Evolutionary conservation across 2,888 invertebrate species (phyloP).

Genomic region (Steinernema hermaphroditum): DNA sequence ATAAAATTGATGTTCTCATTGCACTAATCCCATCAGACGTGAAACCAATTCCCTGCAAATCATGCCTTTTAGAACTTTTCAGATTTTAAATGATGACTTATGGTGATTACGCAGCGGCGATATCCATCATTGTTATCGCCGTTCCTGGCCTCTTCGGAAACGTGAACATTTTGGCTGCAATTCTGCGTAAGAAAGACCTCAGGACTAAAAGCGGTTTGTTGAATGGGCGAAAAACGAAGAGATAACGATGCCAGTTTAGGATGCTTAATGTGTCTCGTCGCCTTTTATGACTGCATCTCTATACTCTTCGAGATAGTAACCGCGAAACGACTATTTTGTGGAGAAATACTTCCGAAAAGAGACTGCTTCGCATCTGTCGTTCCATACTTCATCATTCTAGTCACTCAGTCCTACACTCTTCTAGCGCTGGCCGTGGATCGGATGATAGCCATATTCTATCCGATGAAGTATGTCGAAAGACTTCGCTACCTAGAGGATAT

Average conservation of each 20-base stretch:
- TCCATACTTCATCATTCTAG: slow-evolving; percentile 3
- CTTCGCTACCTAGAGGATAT: too few relatives aligned
- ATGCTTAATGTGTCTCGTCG: neutral
- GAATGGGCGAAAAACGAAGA: too few relatives aligned
- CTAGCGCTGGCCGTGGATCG: neutral
- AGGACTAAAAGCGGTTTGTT: neutral
- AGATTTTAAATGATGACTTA: neutral
- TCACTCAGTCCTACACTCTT: neutral
- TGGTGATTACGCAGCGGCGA: neutral
- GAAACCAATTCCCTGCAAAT: too few relatives aligned
- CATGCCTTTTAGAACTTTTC: too few relatives aligned
- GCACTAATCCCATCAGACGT: too few relatives aligned
- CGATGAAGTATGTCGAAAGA: neutral
- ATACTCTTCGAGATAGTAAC: neutral
- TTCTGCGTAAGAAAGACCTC: neutral
- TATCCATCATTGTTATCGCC: slow-evolving; percentile 1
- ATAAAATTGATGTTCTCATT: too few relatives aligned
- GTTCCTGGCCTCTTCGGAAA: slow-evolving; percentile 1
- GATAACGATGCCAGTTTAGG: too few relatives aligned
- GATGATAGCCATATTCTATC: neutral
- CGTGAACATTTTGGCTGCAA: neutral
- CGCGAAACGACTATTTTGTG: neutral
- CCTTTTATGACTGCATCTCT: neutral
- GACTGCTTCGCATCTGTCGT: neutral
- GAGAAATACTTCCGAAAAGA: neutral